phyloP scores from a whole-genome alignment of 1,140 invertebrate genomes.

The Goniozus legneri region DNA sequence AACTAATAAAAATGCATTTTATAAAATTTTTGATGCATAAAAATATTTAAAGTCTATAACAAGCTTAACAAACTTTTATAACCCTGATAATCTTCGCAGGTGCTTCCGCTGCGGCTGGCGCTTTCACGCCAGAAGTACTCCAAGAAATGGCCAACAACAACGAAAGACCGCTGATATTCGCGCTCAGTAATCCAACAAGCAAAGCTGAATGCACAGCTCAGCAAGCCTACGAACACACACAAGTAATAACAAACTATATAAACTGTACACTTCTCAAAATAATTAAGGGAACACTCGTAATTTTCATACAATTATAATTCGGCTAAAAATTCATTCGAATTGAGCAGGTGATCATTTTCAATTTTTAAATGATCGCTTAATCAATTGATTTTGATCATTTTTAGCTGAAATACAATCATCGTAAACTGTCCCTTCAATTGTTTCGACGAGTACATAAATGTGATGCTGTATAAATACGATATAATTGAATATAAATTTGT shows the following conservation, averaged over 20 bases:
- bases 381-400: too few relatives aligned
- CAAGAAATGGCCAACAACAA: slow-evolving; percentile 83
- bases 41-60: slow-evolving; percentile 13
- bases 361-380: too few relatives aligned
- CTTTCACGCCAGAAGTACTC: slow-evolving; percentile 84
- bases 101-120: slow-evolving; percentile 81
- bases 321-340: too few relatives aligned
- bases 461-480: too few relatives aligned
- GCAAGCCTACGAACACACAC: slow-evolving; percentile 81
- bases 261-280: too few relatives aligned
- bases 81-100: slow-evolving; percentile 56
- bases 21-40: background rate
- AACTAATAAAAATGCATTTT: slow-evolving; percentile 21
- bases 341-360: too few relatives aligned
- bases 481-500: too few relatives aligned
- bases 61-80: background rate
- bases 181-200: slow-evolving; percentile 92
- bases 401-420: too few relatives aligned
- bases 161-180: slow-evolving; percentile 88
- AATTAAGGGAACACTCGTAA: too few relatives aligned
- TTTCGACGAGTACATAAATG: background rate
- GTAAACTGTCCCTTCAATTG: too few relatives aligned
- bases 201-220: slow-evolving; percentile 97
- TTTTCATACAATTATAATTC: too few relatives aligned
- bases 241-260: too few relatives aligned